Evolutionary conservation across 2,888 invertebrate genomes (phyloP).

Genomic region (Spilarctia lutea): DNA sequence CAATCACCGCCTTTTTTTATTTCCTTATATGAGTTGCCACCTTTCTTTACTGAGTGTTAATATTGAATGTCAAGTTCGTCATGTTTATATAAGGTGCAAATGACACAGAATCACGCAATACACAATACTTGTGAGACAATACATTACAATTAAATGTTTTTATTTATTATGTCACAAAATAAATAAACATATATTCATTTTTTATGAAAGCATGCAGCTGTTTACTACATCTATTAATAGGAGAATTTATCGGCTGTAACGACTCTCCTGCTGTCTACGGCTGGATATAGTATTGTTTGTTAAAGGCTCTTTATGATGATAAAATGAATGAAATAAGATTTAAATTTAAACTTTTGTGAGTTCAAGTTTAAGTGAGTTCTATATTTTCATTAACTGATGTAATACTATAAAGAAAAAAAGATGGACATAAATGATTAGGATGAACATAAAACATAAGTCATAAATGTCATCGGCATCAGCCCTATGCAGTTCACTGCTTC

Average conservation of each 20-base stretch:
- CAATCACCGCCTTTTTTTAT: neutral
- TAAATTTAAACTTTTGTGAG: neutral
- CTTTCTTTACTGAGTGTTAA: conserved; percentile 5
- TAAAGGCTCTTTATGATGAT: too few relatives aligned
- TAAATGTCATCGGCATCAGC: neutral
- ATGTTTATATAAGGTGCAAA: neutral
- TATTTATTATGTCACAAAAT: neutral
- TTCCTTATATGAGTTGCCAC: neutral
- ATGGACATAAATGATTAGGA: neutral
- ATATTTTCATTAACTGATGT: neutral
- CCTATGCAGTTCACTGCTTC: too few relatives aligned
- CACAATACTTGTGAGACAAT: neutral
- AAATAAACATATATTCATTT: neutral
- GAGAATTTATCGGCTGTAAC: too few relatives aligned
- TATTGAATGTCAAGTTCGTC: conserved; percentile 18
- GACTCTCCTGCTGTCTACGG: too few relatives aligned
- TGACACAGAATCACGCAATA: conserved; percentile 2
- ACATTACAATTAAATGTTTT: neutral
- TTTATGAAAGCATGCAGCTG: too few relatives aligned
- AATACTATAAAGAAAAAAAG: neutral
- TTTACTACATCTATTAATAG: too few relatives aligned
- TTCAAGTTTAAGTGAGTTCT: neutral
- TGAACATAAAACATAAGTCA: neutral
- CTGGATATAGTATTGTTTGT: too few relatives aligned
- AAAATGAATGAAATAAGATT: too few relatives aligned